Evolutionary conservation across 2,113 vertebrate species (phyloP), one percentile per base, ranked within the genome.

Genomic region (Tinamus guttatus): DNA sequence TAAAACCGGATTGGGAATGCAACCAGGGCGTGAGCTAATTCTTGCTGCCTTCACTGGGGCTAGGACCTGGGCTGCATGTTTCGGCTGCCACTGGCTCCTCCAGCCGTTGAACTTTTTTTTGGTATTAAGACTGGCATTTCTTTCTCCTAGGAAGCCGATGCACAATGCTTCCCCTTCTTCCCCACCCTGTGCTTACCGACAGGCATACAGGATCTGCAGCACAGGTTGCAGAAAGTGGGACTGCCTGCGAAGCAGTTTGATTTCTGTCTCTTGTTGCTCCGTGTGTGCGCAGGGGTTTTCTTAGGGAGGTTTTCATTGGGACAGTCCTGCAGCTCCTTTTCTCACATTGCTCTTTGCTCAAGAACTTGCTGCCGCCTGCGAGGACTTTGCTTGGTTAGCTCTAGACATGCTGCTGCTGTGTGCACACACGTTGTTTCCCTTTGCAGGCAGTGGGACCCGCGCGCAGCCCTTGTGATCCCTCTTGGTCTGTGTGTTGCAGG

Each of bases 21-120:
- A 89, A 30, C 43, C 58, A 43, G 65, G 1, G 27, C 1, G 0
- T 68, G 81, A 90, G 65, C 77, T 56, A 45, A 21, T 87, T 81
- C 71, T 51, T 52, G 27, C 67, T 65, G 81, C 75, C 52, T 94
- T 91, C 0, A 7, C 43, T 28, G 75, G 54, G 88, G 75, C 91
- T 67, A 34, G 86, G 80, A 93, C 73, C 92, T 91, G 89, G 81
- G 93, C 43, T 92, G 78, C 36, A 2, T 64, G 45, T 64, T 86
- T n/a, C 2, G 0, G 56, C 41, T 94, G 83, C 60, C 47, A 60
- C 30, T 20, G 49, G 36, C 24, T 94, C 19, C 77, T 83, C 69
- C 30, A 59, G 86, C 77, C 90, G 65, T 62, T 82, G 63, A 96
- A 97, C 94, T 95, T 93, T 90, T 90, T 36, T 59, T 82, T 24